Evolutionary conservation across 2,113 vertebrate species (phyloP).

Genomic region (Actenoides hombroni): DNA sequence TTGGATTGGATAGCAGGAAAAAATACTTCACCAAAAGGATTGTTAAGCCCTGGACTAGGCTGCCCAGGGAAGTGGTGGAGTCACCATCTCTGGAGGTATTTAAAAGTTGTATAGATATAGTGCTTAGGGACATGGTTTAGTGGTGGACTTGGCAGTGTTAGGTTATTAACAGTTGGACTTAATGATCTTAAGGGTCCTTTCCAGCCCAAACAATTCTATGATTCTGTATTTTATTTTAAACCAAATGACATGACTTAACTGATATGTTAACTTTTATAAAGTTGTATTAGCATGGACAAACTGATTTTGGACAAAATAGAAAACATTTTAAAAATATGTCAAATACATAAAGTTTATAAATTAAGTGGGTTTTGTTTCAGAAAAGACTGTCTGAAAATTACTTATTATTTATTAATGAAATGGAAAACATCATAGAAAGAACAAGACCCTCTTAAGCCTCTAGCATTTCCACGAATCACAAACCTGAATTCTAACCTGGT

Average conservation of each 20-base stretch:
- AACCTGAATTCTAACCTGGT: neutral
- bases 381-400: neutral
- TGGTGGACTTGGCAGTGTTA: neutral
- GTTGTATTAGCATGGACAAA: neutral
- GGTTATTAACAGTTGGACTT: neutral
- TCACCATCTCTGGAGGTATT: neutral
- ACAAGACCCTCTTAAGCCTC: neutral
- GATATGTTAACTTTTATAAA: neutral
- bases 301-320: neutral
- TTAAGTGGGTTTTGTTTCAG: neutral
- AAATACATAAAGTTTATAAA: neutral
- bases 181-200: neutral
- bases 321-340: neutral
- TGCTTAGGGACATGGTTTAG: neutral
- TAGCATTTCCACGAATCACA: neutral
- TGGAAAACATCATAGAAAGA: neutral
- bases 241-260: neutral
- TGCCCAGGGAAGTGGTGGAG: neutral
- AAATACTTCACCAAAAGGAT: neutral
- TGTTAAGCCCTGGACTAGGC: neutral
- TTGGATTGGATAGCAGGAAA: neutral
- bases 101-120: neutral
- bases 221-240: neutral
- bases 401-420: neutral
- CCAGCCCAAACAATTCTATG: neutral